phyloP scores from a whole-genome alignment of 2,113 vertebrate genomes.

The Nycticorax nycticorax region DNA sequence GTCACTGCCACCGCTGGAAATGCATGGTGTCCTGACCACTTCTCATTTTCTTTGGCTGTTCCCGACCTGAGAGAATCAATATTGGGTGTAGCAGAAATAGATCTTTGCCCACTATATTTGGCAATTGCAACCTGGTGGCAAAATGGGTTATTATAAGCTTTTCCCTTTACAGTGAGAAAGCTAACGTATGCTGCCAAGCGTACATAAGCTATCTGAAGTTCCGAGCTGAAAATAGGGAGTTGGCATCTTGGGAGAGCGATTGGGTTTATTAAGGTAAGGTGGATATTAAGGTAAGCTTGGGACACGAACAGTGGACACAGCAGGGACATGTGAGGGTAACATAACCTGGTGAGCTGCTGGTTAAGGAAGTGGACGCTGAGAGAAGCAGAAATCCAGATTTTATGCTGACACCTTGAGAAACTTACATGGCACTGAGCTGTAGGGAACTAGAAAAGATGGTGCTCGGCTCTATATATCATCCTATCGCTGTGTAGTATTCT shows the following conservation, averaged over 20 bases:
- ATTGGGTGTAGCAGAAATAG: background rate
- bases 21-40: background rate
- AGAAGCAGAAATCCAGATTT: background rate
- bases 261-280: background rate
- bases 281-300: background rate
- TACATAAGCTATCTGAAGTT: background rate
- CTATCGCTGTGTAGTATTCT: background rate
- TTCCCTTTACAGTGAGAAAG: background rate
- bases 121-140: background rate
- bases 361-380: background rate
- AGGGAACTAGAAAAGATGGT: background rate
- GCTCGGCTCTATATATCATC: background rate
- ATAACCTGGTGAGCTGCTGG: background rate
- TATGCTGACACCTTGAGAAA: background rate
- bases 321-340: fast-evolving
- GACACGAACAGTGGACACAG: background rate
- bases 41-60: slow-evolving; percentile 26
- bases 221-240: background rate
- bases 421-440: background rate
- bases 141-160: background rate
- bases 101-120: background rate
- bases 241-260: background rate
- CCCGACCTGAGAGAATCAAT: background rate
- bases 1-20: background rate
- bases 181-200: background rate